phyloP scores from a whole-genome alignment of 2,797 vertebrate genomes.

The Stomatorhinus walkeri region DNA sequence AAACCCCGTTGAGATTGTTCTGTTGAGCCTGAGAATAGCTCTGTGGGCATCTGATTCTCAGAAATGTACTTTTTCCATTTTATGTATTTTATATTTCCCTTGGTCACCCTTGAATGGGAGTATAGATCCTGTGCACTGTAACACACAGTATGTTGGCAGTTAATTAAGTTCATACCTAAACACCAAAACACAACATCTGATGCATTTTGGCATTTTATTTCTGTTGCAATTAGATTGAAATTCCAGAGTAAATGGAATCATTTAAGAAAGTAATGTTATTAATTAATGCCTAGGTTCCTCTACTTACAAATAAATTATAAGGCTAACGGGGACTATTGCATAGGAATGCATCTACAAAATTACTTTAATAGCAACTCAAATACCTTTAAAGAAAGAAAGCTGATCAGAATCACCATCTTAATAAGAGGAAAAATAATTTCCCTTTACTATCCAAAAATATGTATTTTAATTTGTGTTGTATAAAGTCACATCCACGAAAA shows the following conservation, averaged over 20 bases:
- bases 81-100: neutral
- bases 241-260: neutral
- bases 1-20: slow-evolving; percentile 4
- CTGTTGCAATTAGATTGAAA: neutral
- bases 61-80: neutral
- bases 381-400: neutral
- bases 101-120: neutral
- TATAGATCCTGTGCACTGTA: neutral
- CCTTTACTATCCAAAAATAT: neutral
- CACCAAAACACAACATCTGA: neutral
- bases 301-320: neutral
- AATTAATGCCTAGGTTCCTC: neutral
- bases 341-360: neutral
- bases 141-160: neutral
- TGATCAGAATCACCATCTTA: neutral
- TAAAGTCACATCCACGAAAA: neutral
- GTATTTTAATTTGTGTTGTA: neutral
- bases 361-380: neutral
- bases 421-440: neutral
- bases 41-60: neutral
- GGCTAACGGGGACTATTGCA: neutral
- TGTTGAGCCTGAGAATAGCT: neutral
- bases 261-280: neutral
- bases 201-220: neutral
- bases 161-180: neutral